phyloP scores from a whole-genome alignment of 2,797 vertebrate species.

The Argentina silus region DNA sequence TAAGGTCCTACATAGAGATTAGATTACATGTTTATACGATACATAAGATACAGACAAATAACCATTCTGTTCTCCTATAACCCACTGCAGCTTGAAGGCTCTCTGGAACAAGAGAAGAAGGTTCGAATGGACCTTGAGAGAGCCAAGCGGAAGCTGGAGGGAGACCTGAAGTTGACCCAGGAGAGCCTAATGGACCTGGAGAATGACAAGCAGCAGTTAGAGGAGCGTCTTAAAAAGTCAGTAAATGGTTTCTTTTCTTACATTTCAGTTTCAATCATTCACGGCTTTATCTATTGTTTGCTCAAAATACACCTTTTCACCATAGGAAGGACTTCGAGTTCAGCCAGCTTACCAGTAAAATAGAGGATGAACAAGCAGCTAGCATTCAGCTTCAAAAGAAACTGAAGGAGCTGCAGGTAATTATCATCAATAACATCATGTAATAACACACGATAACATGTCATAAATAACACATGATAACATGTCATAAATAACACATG shows the following conservation, averaged over 20 bases:
- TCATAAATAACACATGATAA: no score
- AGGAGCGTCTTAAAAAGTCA: slow-evolving; percentile 88
- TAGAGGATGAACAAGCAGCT: slow-evolving; percentile 88
- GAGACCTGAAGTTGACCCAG: slow-evolving; percentile 84
- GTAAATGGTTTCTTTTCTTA: slow-evolving; percentile 8
- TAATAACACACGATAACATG: no score
- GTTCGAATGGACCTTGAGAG: slow-evolving; percentile 90
- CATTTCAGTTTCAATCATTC: background rate
- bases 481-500: no score
- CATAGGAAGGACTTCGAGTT: slow-evolving; percentile 93
- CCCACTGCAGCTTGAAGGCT: slow-evolving; percentile 92
- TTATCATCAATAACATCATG: background rate
- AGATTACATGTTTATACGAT: no score
- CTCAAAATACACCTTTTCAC: background rate
- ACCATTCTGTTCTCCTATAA: no score
- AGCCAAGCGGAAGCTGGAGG: slow-evolving; percentile 89
- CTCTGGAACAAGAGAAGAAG: slow-evolving; percentile 92
- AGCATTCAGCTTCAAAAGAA: slow-evolving; percentile 85
- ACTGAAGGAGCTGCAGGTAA: slow-evolving; percentile 89
- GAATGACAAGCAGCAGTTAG: slow-evolving; percentile 86
- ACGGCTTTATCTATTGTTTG: background rate
- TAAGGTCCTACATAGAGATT: slow-evolving; percentile 50
- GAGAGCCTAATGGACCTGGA: slow-evolving; percentile 90
- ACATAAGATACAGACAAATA: no score
- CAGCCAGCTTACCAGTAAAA: slow-evolving; percentile 80